A percentile compares a stretch with the other conserved stretches of the same genome.
These are phyloP conservation scores for Hestina assimilis DNA, from an alignment of 1,140 invertebrate genomes.

Conservation along the genomic window DNA sequence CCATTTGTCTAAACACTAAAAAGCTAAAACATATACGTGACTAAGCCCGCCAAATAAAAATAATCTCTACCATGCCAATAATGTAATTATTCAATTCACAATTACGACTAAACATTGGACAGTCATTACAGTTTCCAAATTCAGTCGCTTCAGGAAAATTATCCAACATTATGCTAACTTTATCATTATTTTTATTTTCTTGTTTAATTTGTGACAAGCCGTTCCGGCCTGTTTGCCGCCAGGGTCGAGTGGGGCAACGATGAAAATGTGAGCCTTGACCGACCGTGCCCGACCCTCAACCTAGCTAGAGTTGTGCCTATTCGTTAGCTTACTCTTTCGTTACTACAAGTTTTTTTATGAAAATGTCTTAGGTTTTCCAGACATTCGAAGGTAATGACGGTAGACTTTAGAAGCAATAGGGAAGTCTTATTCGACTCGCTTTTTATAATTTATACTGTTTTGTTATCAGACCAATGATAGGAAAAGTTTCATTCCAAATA, in stretches of 20 bases:
- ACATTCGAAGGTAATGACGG: not conserved
- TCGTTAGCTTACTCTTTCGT: no score
- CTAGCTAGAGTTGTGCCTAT: not conserved
- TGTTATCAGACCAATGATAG: not conserved
- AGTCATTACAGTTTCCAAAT: not conserved
- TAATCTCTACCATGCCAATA: no score
- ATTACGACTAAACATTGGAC: no score
- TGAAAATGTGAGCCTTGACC: conserved; percentile 65
- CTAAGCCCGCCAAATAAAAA: no score
- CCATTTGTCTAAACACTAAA: no score
- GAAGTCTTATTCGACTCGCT: no score
- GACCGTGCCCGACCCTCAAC: conserved; percentile 36
- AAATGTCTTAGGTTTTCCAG: not conserved
- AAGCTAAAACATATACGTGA: no score
- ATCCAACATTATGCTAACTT: conserved; percentile 5
- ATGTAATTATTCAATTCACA: no score
- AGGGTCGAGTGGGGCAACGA: conserved; percentile 65
- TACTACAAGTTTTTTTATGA: not conserved
- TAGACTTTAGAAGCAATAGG: not conserved
- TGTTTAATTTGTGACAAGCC: conserved; percentile 57
- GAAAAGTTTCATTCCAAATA: no score
- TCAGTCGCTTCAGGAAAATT: not conserved
- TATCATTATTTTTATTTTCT: conserved; percentile 33
- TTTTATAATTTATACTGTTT: no score
- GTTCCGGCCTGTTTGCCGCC: conserved; percentile 71